These are phyloP conservation scores for Staurois parvus DNA, from an alignment of 2,797 vertebrate genomes.

Conservation along the genomic window DNA sequence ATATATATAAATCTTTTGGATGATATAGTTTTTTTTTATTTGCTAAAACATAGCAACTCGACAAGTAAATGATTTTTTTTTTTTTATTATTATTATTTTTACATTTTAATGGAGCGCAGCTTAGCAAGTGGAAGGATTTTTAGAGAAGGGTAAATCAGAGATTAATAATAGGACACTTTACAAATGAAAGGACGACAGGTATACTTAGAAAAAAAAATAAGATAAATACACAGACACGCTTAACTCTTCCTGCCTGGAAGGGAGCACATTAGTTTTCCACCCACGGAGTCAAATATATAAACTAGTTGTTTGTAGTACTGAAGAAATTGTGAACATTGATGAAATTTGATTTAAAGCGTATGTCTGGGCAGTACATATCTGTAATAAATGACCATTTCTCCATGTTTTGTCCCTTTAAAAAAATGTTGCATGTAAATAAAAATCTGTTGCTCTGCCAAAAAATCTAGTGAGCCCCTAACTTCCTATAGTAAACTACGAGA, in stretches of 20 bases:
- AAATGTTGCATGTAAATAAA: too few species aligned
- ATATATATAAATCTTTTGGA: slow-evolving; percentile 67
- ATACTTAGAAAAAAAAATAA: slow-evolving; percentile 1
- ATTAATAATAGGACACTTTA: slow-evolving; percentile 26
- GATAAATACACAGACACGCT: slow-evolving; percentile 49
- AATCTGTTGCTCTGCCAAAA: too few species aligned
- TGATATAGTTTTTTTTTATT: slow-evolving; percentile 68
- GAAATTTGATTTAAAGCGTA: neutral
- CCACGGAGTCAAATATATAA: slow-evolving; percentile 13
- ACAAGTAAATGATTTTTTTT: slow-evolving; percentile 66
- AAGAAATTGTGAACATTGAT: neutral
- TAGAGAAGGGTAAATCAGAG: neutral
- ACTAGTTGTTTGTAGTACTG: slow-evolving; percentile 14
- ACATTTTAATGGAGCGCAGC: slow-evolving; percentile 62
- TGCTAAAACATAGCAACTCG: slow-evolving; percentile 80
- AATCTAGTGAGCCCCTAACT: too few species aligned
- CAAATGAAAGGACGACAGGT: neutral
- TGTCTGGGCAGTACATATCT: too few species aligned
- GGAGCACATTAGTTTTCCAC: slow-evolving; percentile 33
- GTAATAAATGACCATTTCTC: too few species aligned
- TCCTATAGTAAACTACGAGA: too few species aligned
- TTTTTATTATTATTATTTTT: slow-evolving; percentile 34
- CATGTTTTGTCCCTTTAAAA: too few species aligned
- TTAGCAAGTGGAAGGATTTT: slow-evolving; percentile 37
- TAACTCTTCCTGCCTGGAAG: slow-evolving; percentile 16